Evolutionary conservation across 1,140 invertebrate species (phyloP).

Genomic region (Heliconius melpomene): DNA sequence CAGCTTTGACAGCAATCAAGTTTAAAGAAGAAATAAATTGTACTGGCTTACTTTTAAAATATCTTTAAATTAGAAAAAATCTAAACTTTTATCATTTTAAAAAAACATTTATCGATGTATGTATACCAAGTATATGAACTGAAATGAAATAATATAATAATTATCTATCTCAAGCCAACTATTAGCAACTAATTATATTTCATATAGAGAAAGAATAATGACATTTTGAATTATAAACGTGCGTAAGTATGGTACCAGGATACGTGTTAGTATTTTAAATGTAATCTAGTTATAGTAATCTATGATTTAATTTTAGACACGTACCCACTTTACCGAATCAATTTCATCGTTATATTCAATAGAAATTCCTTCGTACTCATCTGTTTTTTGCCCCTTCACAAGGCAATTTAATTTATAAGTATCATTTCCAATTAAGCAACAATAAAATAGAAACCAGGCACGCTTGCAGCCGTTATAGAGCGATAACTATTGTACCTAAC

Average conservation of each 20-base stretch:
- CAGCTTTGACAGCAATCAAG: conserved; percentile 34
- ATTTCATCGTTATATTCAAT: conserved; percentile 14
- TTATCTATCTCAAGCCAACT: too few species aligned
- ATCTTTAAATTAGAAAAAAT: too few species aligned
- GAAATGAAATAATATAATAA: too few species aligned
- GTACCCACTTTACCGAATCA: conserved; percentile 5
- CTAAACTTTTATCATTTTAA: too few species aligned
- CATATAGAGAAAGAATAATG: too few species aligned
- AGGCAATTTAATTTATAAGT: conserved; percentile 32
- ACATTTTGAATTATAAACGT: not conserved
- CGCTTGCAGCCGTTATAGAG: conserved; percentile 19
- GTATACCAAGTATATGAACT: too few species aligned
- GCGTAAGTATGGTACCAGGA: not conserved
- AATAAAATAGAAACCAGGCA: conserved; percentile 24
- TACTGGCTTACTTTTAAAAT: not conserved
- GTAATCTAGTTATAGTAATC: not conserved
- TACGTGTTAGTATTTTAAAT: not conserved
- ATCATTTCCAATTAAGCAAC: conserved; percentile 35
- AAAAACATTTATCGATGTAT: too few species aligned
- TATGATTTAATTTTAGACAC: conserved; percentile 10
- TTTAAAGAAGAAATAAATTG: conserved; percentile 27
- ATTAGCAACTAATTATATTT: too few species aligned
- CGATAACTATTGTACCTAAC: not conserved
- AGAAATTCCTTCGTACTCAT: conserved; percentile 14
- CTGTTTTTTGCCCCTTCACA: conserved; percentile 28